phyloP scores from a whole-genome alignment of 2,888 invertebrate genomes.

The Zygothrica quintamaculata region DNA sequence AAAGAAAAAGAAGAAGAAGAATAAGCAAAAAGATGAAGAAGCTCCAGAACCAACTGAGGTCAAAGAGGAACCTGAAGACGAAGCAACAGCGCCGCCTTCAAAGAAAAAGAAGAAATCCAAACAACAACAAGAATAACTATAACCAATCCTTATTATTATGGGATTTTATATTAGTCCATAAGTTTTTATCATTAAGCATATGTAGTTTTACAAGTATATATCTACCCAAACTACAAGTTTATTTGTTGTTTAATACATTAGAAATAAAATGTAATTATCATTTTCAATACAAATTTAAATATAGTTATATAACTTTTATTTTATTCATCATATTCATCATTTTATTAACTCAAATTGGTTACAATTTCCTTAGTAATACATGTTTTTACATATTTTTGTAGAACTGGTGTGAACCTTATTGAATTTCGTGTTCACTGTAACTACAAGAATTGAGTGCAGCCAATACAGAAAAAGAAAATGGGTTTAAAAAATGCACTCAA shows the following conservation, averaged over 20 bases:
- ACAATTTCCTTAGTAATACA: neutral
- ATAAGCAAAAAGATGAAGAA: slow-evolving; percentile 76
- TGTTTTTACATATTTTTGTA: no score
- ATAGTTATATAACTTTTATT: neutral
- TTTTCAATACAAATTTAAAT: slow-evolving; percentile 8
- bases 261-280: slow-evolving; percentile 64
- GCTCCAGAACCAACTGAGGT: slow-evolving; percentile 45
- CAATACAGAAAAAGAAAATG: slow-evolving; percentile 23
- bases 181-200: slow-evolving; percentile 27
- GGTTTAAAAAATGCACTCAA: slow-evolving; percentile 43
- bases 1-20: slow-evolving; percentile 82
- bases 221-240: slow-evolving; percentile 33
- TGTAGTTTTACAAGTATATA: slow-evolving; percentile 39
- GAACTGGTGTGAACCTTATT: no score
- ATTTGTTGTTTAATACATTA: slow-evolving; percentile 59
- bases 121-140: slow-evolving; percentile 37
- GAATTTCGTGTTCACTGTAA: slow-evolving; percentile 41
- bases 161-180: slow-evolving; percentile 28
- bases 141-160: slow-evolving; percentile 2
- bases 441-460: slow-evolving; percentile 22
- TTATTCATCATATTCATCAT: neutral
- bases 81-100: slow-evolving; percentile 26
- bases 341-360: neutral
- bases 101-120: slow-evolving; percentile 62
- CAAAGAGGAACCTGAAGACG: slow-evolving; percentile 37